These are phyloP conservation scores for Syrphus vitripennis DNA, from an alignment of 2,888 invertebrate species.

Conservation along the genomic window DNA sequence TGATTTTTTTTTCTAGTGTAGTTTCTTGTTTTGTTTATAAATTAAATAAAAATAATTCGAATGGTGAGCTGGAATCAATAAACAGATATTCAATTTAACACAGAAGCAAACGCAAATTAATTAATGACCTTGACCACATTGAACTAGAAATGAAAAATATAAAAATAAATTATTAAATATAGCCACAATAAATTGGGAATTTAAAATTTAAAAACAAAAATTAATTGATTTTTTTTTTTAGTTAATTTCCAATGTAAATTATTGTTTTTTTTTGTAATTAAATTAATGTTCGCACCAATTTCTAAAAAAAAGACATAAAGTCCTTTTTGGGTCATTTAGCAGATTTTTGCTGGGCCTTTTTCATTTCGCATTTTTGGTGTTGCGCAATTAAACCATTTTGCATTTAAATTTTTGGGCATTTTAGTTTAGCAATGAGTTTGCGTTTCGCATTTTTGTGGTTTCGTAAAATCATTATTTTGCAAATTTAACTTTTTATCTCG, in stretches of 20 bases:
- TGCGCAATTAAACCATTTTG: too few species aligned
- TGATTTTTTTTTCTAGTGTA: too few species aligned
- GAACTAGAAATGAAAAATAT: neutral
- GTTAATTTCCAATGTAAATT: neutral
- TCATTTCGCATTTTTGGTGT: too few species aligned
- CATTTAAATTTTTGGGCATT: too few species aligned
- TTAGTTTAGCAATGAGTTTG: too few species aligned
- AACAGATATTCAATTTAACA: neutral
- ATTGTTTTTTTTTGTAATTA: neutral
- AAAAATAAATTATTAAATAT: neutral
- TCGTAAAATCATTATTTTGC: too few species aligned
- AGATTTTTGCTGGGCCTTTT: too few species aligned
- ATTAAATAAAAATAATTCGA: constrained; percentile 2
- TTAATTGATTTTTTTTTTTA: neutral
- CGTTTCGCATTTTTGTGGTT: too few species aligned
- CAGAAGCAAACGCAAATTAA: constrained; percentile 2
- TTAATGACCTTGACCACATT: constrained; percentile 39
- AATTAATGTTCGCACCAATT: neutral
- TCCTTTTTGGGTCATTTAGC: too few species aligned
- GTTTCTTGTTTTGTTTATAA: constrained; percentile 12
- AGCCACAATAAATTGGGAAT: neutral
- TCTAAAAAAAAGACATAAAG: too few species aligned
- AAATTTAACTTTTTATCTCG: too few species aligned
- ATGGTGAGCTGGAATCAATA: neutral
- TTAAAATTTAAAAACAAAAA: neutral